These are phyloP conservation scores for Hippocampus guttulatus DNA, from an alignment of 2,113 vertebrate species.

Conservation along the genomic window DNA sequence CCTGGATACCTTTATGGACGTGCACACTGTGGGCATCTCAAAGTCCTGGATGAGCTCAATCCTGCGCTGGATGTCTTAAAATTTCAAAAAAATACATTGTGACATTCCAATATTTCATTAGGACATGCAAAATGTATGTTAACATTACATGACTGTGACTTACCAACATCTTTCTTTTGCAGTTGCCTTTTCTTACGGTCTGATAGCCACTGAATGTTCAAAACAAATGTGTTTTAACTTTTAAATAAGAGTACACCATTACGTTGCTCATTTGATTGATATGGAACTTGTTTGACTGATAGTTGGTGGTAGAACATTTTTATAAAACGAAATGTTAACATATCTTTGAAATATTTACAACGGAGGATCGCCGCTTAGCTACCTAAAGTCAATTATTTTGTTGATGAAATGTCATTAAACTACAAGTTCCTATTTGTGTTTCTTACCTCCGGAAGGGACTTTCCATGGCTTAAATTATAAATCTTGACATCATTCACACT, in stretches of 20 bases:
- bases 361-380: not conserved
- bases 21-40: constrained; percentile 95
- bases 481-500: constrained; percentile 95
- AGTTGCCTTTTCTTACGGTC: constrained; percentile 91
- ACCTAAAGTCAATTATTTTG: not conserved
- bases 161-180: constrained; percentile 94
- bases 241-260: too few relatives aligned
- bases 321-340: not conserved
- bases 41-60: constrained; percentile 99
- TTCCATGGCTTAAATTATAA: constrained; percentile 93
- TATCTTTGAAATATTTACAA: not conserved
- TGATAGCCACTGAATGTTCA: constrained; percentile 84
- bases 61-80: constrained; percentile 86
- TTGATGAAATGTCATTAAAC: not conserved
- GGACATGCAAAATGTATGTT: not conserved
- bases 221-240: not conserved
- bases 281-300: not conserved
- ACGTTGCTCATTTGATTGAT: not conserved
- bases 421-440: not conserved
- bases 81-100: not conserved
- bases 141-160: constrained; percentile 52
- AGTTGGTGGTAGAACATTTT: not conserved
- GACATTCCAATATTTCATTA: not conserved
- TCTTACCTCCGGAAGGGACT: constrained; percentile 93
- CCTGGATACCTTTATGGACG: constrained; percentile 87